Evolutionary conservation across 2,888 invertebrate genomes (phyloP).

Genomic region (Patella caerulea): DNA sequence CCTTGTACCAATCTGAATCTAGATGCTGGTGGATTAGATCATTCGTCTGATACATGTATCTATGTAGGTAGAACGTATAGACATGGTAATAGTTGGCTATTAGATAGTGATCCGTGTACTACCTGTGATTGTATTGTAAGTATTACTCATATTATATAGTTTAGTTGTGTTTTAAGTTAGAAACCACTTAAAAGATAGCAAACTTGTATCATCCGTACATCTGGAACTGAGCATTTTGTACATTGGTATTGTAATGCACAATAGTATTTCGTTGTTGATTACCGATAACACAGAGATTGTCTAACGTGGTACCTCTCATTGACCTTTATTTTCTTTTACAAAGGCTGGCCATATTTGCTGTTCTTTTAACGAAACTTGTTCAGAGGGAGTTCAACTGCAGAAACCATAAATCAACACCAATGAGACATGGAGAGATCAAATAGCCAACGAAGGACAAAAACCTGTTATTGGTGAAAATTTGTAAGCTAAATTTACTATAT

Average conservation of each 20-base stretch:
- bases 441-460: too few relatives aligned
- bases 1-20: slow-evolving; percentile 48
- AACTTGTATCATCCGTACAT: neutral
- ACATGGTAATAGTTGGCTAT: slow-evolving; percentile 52
- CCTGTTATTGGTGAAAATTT: too few relatives aligned
- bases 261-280: neutral
- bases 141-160: neutral
- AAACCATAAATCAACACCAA: too few relatives aligned
- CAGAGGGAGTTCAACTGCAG: slow-evolving; percentile 18
- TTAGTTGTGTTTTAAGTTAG: neutral
- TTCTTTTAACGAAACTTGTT: slow-evolving; percentile 48
- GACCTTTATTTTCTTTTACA: slow-evolving; percentile 25
- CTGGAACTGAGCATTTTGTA: neutral
- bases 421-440: too few relatives aligned
- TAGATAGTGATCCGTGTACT: slow-evolving; percentile 62
- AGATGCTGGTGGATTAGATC: slow-evolving; percentile 50
- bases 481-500: too few relatives aligned
- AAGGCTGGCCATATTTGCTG: slow-evolving; percentile 62
- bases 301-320: neutral
- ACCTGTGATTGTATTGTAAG: slow-evolving; percentile 66
- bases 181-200: neutral
- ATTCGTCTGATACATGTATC: slow-evolving; percentile 45
- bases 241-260: too few relatives aligned
- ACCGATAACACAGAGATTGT: too few relatives aligned
- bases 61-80: slow-evolving; percentile 45